Evolutionary conservation across 2,888 invertebrate species (phyloP), one percentile per base, ranked within the genome.

Genomic region (Pyrocoelia pectoralis): DNA sequence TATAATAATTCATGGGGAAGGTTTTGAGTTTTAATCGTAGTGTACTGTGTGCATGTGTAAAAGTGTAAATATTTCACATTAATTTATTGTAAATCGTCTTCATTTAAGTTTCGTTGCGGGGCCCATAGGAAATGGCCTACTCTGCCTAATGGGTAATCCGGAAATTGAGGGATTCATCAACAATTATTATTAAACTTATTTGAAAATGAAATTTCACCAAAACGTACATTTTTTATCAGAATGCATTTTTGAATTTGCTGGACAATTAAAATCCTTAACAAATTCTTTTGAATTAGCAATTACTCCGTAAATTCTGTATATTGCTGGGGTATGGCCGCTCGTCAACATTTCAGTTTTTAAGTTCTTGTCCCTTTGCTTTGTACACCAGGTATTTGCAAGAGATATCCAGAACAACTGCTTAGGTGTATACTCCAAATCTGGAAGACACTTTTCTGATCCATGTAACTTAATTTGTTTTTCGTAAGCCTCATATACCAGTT

Each of bases 351-450:
- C 19, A 1, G n/a, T 17, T 18, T 17, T 18, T 1, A 57, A 28
- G 8, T 28, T 17, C 28, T 52, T 48, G 1, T 48, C 33, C 28
- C 57, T 13, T 33, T 49, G 13, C 48, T 52, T 53, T 4, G 57
- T 18, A 49, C 62, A 62, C 57, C 57, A 62, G 1, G 10, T 2
- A 18, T 54, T 53, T 5, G 57, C 62, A 6, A 51, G 6, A 28
- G 57, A 33, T 13, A 62, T 62, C 62, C 62, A 62, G 48, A 62
- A 62, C 18, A 62, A 19, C n/a, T 62, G 62, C 5, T 54, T 51
- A 1, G 57, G 33, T 8, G 54, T 62, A 15, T 53, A 62, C 38
- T 49, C 29, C 14, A 62, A 49, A 49, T 57, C 43, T 28, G 56
- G 57, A 10, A 62, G 18, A 4, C 18, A 29, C 3, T 19, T 28